Percentiles rank a stretch among this genome's conserved stretches.
Evolutionary conservation across 2,888 invertebrate genomes (phyloP).

Genomic region (Tenthredo scrophulariae): DNA sequence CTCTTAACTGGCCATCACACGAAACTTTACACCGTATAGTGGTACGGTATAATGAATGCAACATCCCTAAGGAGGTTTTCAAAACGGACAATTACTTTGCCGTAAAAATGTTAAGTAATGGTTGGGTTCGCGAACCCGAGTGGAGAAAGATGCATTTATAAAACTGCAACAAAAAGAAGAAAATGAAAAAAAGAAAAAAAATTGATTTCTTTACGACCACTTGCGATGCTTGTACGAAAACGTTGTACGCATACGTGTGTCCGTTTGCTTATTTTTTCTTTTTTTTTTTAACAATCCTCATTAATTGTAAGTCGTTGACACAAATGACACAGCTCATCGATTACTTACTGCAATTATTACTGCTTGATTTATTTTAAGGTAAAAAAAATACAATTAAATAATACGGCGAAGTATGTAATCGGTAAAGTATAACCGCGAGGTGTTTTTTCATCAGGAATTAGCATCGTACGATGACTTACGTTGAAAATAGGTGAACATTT

Average conservation of each 20-base stretch:
- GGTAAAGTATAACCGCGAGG: not conserved
- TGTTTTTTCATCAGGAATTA: not conserved
- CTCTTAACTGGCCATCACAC: slow-evolving; percentile 18
- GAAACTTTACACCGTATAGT: not conserved
- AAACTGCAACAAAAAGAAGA: not conserved
- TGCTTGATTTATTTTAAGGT: not conserved
- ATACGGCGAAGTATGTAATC: not conserved
- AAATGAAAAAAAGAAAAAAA: not conserved
- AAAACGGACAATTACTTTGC: slow-evolving; percentile 64
- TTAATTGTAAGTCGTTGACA: slow-evolving; percentile 2
- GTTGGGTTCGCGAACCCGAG: slow-evolving; percentile 58
- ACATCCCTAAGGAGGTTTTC: not conserved
- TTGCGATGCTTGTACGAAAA: not conserved
- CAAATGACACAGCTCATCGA: not conserved
- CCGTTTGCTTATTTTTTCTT: not conserved
- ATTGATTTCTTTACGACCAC: slow-evolving; percentile 35
- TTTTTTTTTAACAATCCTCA: not conserved
- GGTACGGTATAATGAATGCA: not conserved
- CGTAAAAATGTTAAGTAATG: slow-evolving; percentile 66
- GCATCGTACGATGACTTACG: not conserved
- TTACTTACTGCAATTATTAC: not conserved
- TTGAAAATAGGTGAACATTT: not conserved
- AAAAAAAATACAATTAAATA: not conserved
- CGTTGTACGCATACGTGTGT: not conserved
- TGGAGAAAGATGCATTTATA: not conserved